phyloP scores from a whole-genome alignment of 2,888 invertebrate genomes.

The Sphaeridia pumilis region DNA sequence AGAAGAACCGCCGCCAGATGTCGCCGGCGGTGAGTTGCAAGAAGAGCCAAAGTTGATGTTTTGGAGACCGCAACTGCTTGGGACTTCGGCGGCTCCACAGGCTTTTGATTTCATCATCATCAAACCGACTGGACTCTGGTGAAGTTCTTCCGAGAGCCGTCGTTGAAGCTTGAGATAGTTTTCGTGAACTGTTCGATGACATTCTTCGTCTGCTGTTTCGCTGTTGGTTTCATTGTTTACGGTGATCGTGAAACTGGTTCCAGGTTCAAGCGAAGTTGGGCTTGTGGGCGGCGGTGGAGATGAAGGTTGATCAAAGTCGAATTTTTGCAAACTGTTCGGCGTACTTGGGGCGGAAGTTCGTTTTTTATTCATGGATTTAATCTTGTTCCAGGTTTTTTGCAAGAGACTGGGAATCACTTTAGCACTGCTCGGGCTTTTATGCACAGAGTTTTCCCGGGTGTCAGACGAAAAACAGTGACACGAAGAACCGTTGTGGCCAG shows the following conservation, averaged over 20 bases:
- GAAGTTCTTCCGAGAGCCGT: slow-evolving; percentile 26
- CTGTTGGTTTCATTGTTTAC: neutral
- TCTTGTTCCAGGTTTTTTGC: slow-evolving; percentile 34
- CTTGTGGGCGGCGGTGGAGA: neutral
- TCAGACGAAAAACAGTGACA: too few relatives aligned
- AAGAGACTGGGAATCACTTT: slow-evolving; percentile 16
- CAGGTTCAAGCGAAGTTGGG: too few relatives aligned
- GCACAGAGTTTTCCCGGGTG: too few relatives aligned
- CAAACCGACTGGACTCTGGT: slow-evolving; percentile 17
- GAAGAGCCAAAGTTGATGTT: neutral
- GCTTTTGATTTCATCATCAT: slow-evolving; percentile 16
- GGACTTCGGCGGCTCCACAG: too few relatives aligned
- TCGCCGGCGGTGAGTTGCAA: neutral
- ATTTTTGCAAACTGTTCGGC: slow-evolving; percentile 17
- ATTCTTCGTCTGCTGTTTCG: slow-evolving; percentile 7
- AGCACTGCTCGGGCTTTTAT: neutral
- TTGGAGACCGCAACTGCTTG: neutral
- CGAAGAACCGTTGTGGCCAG: too few relatives aligned
- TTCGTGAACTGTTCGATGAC: slow-evolving; percentile 22
- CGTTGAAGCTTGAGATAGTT: slow-evolving; percentile 30
- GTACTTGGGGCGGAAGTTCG: slow-evolving; percentile 21
- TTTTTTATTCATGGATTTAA: slow-evolving; percentile 29
- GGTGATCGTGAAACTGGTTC: too few relatives aligned
- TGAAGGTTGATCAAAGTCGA: slow-evolving; percentile 26
- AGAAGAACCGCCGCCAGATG: neutral